phyloP scores from a whole-genome alignment of 2,888 invertebrate species.

The Linhomoeus sp. region DNA sequence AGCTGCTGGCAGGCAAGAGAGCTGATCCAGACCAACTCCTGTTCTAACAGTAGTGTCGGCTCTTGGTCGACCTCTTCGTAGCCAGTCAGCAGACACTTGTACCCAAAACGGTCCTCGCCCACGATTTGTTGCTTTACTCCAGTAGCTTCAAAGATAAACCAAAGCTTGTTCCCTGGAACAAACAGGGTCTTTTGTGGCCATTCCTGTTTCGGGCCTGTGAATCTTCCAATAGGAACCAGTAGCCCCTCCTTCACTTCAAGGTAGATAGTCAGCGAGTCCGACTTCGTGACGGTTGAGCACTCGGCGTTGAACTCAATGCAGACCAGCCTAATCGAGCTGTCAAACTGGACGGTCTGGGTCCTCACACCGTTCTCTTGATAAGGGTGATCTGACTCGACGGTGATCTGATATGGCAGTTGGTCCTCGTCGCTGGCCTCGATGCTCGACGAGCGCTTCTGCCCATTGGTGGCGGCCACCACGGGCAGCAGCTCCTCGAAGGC shows the following conservation, averaged over 20 bases:
- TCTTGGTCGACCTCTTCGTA: conserved; percentile 8
- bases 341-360: conserved; percentile 48
- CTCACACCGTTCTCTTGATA: conserved; percentile 48
- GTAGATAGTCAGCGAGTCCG: conserved; percentile 49
- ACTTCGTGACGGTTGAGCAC: conserved; percentile 75
- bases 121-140: too few relatives aligned
- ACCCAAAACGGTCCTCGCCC: conserved; percentile 13
- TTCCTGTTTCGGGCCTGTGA: conserved; percentile 37
- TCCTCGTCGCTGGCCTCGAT: neutral
- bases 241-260: conserved; percentile 19
- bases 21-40: conserved; percentile 21
- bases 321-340: conserved; percentile 67
- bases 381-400: conserved; percentile 70
- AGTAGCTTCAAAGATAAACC: conserved; percentile 84
- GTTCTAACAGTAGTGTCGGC: conserved; percentile 10
- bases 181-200: conserved; percentile 53
- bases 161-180: conserved; percentile 51
- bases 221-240: conserved; percentile 33
- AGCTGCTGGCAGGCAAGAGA: conserved; percentile 34
- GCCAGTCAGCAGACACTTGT: conserved; percentile 18
- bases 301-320: conserved; percentile 76
- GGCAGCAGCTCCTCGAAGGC: conserved; percentile 6
- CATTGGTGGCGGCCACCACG: neutral
- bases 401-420: neutral
- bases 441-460: neutral